A percentile compares a stretch with the other conserved stretches of the same genome.
Evolutionary conservation across 1,140 invertebrate species (phyloP).

Genomic region (Marisa cornuarietis): DNA sequence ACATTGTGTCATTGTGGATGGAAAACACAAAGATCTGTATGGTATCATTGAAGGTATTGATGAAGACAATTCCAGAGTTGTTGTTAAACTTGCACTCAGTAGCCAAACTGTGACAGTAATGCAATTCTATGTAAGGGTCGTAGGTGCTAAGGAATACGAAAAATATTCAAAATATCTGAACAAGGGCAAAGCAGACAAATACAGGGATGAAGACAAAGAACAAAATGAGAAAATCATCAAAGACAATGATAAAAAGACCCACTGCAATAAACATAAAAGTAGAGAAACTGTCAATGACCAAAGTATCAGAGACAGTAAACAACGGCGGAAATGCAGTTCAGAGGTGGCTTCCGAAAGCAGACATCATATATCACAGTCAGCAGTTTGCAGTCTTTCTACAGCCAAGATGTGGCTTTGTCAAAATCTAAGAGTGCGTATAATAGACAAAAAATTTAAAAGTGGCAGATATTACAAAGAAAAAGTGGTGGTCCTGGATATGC

Average conservation of each 20-base stretch:
- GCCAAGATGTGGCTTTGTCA: slow-evolving; percentile 57
- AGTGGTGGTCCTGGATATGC: slow-evolving; percentile 64
- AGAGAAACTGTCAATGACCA: slow-evolving; percentile 25
- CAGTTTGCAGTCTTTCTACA: neutral
- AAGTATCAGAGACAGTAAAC: slow-evolving; percentile 27
- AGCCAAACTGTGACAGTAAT: slow-evolving; percentile 77
- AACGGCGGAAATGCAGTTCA: slow-evolving; percentile 14
- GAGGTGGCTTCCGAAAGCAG: slow-evolving; percentile 11
- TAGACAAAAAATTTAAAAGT: slow-evolving; percentile 63
- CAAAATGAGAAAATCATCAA: slow-evolving; percentile 21
- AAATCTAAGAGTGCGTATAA: slow-evolving; percentile 62
- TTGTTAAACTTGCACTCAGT: slow-evolving; percentile 81
- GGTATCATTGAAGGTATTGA: slow-evolving; percentile 86
- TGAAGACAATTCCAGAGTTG: slow-evolving; percentile 82
- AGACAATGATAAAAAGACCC: neutral
- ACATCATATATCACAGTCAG: slow-evolving; percentile 24
- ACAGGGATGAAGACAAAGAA: slow-evolving; percentile 50
- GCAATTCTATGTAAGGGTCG: slow-evolving; percentile 80
- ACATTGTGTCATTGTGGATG: slow-evolving; percentile 55
- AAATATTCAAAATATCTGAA: slow-evolving; percentile 77
- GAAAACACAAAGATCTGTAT: slow-evolving; percentile 78
- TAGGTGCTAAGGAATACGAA: slow-evolving; percentile 80
- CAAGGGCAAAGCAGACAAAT: slow-evolving; percentile 58
- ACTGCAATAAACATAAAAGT: slow-evolving; percentile 22
- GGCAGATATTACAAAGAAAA: slow-evolving; percentile 66